Evolutionary conservation across 1,140 invertebrate species (phyloP).

Genomic region (Drosophila bipectinata): DNA sequence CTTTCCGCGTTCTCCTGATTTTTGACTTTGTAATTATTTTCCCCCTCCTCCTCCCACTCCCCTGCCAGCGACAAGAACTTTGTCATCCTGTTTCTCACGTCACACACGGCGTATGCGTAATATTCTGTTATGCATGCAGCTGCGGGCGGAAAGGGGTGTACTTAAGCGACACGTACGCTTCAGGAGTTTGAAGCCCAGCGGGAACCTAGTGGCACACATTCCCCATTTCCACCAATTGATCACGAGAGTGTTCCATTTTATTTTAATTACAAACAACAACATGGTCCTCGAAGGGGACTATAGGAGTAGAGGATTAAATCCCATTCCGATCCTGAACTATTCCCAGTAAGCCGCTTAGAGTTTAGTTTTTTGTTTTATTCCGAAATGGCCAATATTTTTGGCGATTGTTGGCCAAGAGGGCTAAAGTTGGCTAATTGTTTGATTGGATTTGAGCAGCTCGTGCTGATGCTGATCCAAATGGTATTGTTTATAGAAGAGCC

Average conservation of each 20-base stretch:
- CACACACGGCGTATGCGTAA: constrained; percentile 65
- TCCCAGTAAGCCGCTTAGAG: constrained; percentile 39
- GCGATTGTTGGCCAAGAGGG: constrained; percentile 1
- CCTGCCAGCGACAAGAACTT: constrained; percentile 36
- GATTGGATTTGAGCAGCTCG: constrained; percentile 60
- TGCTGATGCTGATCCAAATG: neutral
- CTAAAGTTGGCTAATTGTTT: constrained; percentile 52
- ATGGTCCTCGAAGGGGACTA: constrained; percentile 20
- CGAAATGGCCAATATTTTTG: constrained; percentile 3
- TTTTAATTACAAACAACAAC: constrained; percentile 71
- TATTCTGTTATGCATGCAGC: constrained; percentile 69
- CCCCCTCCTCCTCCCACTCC: constrained; percentile 25
- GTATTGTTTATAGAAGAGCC: no score
- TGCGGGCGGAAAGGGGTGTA: constrained; percentile 29
- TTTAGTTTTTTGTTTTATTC: constrained; percentile 13
- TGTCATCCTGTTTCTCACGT: constrained; percentile 52
- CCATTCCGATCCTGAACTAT: neutral
- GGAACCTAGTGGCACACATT: constrained; percentile 51
- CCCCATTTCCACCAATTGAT: constrained; percentile 57
- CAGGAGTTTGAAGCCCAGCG: neutral
- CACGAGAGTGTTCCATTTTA: constrained; percentile 49
- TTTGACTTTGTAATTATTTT: constrained; percentile 59
- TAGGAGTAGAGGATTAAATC: neutral
- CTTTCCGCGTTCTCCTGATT: constrained; percentile 20
- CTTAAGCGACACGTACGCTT: neutral